phyloP scores from a whole-genome alignment of 2,113 vertebrate genomes.

The Thermophis baileyi region DNA sequence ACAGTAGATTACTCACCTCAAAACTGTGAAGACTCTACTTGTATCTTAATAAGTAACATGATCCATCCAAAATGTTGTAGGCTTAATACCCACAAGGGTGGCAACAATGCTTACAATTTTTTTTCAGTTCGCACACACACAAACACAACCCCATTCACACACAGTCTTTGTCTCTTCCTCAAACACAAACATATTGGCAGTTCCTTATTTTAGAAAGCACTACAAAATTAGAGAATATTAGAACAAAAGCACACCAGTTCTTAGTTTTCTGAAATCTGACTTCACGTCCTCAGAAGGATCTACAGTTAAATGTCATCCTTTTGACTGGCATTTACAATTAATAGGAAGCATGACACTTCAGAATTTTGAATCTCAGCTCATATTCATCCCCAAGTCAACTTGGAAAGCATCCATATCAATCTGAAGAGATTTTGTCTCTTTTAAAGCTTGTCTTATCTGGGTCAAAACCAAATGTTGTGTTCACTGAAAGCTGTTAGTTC shows the following conservation, averaged over 20 bases:
- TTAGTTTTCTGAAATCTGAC: not conserved
- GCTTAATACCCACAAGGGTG: not conserved
- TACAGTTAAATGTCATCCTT: not conserved
- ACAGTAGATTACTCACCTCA: not conserved
- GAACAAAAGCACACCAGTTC: not conserved
- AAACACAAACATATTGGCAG: not conserved
- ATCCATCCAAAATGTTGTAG: not conserved
- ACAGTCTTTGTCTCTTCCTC: not conserved
- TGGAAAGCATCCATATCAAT: not conserved
- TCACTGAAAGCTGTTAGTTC: not conserved
- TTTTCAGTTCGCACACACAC: not conserved
- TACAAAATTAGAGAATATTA: not conserved
- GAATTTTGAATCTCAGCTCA: not conserved
- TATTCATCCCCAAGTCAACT: not conserved
- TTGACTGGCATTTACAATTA: not conserved
- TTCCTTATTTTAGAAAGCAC: not conserved
- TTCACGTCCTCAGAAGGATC: not conserved
- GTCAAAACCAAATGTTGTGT: not conserved
- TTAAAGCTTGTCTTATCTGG: not conserved
- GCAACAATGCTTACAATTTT: not conserved
- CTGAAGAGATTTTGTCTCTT: not conserved
- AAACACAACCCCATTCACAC: not conserved
- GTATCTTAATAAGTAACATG: not conserved
- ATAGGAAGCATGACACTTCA: not conserved
- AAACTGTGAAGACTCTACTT: not conserved